Evolutionary conservation across 2,888 invertebrate genomes (phyloP), one percentile per base, ranked within the genome.

Genomic region (Erebia epiphron): DNA sequence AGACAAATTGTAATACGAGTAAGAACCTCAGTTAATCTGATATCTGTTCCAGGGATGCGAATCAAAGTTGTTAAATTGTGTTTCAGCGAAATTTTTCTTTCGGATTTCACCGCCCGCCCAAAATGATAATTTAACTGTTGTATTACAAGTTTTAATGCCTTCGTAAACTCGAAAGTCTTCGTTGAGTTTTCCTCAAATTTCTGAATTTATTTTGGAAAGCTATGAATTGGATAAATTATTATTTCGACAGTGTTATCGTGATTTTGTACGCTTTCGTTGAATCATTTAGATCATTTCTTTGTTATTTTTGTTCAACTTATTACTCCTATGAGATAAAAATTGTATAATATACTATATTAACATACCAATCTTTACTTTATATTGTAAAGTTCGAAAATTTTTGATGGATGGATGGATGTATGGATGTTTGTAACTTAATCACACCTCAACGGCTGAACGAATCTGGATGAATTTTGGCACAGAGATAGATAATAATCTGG

Each of bases 111-210:
- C 58, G n/a, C 21, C 50, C 50, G 8, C 52, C 64, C 49, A 8
- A 64, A 73, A 67, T 68, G 70, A 64, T 64, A 68, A 68, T 68
- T 68, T 58, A 54, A 63, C 62, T 73, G 64, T 56, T 65, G 64
- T 70, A 67, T 68, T 70, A 70, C 61, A 70, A 73, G 70, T 70
- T 73, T 67, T 70, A 70, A 67, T 73, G 50, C 64, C 65, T 67
- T 70, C 54, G 46, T 7, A 58, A 57, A 58, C 46, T 18, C 13
- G 16, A 35, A 46, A 43, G 43, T 43, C 46, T 21, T 1, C 18
- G 49, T 64, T 35, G 52, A 11, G 21, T 16, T 62, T 62, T 62
- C 21, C 21, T 13, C 26, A 35, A 54, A 62, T 21, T 64, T 64
- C 11, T 41, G 21, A 64, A 64, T 64, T 64, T 64, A 52, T 64